Base-by-base conservation (phyloP, 1,140 invertebrate species). In the Drosophila littoralis region DNA sequence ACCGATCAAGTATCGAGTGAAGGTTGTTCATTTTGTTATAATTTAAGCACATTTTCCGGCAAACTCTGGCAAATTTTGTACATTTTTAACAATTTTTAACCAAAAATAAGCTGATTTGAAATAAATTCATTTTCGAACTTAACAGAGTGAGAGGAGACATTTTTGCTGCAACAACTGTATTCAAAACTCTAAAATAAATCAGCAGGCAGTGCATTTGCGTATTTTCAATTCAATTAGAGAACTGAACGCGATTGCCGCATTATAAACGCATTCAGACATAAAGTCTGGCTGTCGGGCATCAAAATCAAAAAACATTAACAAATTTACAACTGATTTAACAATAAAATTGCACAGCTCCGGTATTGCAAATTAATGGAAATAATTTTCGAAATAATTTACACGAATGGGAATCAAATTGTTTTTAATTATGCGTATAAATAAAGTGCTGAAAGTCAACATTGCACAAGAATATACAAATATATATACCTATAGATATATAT, bases 311-410 rank as follows among this genome's bases (percentile, higher is more conserved):
- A 57, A 55, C 58, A 72, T 82, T 68, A 76, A 73, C 73, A 64
- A 88, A 79, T 88, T 82, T 77, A 86, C 83, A 86, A 86, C 76
- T 77, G 83, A 86, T 86, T 86, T 79, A 88, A 79, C 79, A 88
- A 76, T 79, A 88, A 86, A 76, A 82, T 76, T 66, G 66, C 59
- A 22, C 67, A 67, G 43, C 48, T 10, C 15, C 36, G 15, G 33
- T 54, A 69, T 13, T 77, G 81, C 63, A 85, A 85, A 72, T 86
- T 38, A 82, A 71, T 52, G 82, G 63, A 57, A 81, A 84, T 75
- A 46, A 79, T 82, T 76, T 86, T 69, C 64, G 38, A 65, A 66
- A 73, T 65, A 72, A 76, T 68, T 78, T 76, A 63, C 74, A 68
- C 17, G 61, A 63, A 28, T 3, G 22, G 4, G 5, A 68, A 59